A percentile compares a stretch with the other conserved stretches of the same genome.
Conservation (phyloP, 2,888 invertebrate species). For the Lordiphosa fenestrarum region DNA sequence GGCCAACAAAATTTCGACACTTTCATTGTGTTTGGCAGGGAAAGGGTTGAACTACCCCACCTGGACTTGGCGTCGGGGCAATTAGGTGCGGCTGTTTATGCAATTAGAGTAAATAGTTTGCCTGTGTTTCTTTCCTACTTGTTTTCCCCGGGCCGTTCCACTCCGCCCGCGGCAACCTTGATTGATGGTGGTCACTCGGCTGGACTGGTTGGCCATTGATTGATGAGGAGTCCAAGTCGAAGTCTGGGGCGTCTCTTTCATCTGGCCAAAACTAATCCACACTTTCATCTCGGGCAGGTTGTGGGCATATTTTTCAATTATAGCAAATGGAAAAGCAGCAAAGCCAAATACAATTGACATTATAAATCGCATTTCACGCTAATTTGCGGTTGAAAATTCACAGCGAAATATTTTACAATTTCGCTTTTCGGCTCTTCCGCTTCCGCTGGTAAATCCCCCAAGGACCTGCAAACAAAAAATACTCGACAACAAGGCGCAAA, state of each 20-base stretch:
- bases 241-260: conserved; percentile 3
- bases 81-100: conserved; percentile 21
- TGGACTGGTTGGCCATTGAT: conserved; percentile 21
- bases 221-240: conserved; percentile 20
- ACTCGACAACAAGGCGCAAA: conserved; percentile 29
- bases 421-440: conserved; percentile 1
- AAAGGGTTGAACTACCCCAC: conserved; percentile 38
- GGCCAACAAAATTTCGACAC: conserved; percentile 35
- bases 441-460: conserved; percentile 1
- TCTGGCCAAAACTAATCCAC: conserved; percentile 51
- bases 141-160: no score
- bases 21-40: conserved; percentile 40
- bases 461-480: conserved; percentile 32
- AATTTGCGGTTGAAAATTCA: conserved; percentile 61
- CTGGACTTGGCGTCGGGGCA: conserved; percentile 5
- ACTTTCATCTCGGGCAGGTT: conserved; percentile 48
- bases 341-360: conserved; percentile 61
- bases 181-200: conserved; percentile 63
- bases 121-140: background rate
- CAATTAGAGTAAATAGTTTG: conserved; percentile 64
- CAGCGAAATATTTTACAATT: conserved; percentile 65
- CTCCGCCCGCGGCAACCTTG: conserved; percentile 28
- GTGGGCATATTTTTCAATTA: conserved; percentile 61
- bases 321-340: conserved; percentile 33
- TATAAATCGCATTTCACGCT: conserved; percentile 76